Percentiles rank a stretch among this genome's conserved stretches.
These are phyloP conservation scores for Armadillidium nasatum DNA, from an alignment of 1,140 invertebrate species.

Conservation along the genomic window DNA sequence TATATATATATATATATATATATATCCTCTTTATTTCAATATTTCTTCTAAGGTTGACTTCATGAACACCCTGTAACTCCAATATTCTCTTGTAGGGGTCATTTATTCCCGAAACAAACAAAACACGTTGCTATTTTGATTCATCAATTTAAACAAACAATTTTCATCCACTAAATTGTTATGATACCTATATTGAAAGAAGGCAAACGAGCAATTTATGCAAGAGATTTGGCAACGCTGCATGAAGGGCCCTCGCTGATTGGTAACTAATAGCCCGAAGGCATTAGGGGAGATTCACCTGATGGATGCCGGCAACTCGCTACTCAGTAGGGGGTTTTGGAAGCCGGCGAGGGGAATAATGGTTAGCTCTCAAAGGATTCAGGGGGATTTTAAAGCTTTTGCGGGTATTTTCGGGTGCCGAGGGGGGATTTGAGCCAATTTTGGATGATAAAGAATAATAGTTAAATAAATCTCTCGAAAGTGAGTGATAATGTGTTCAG, in stretches of 20 bases:
- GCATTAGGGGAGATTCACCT: neutral
- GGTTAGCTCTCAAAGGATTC: neutral
- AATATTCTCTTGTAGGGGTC: neutral
- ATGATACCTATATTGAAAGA: conserved; percentile 6
- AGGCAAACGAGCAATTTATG: conserved; percentile 9
- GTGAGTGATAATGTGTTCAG: conserved; percentile 2
- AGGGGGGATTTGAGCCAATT: neutral
- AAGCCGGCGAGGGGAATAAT: conserved; percentile 6
- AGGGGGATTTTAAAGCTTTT: neutral
- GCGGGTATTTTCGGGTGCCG: neutral
- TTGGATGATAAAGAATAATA: conserved; percentile 8
- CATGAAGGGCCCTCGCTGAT: neutral
- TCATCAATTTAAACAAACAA: conserved; percentile 3
- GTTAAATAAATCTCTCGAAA: neutral
- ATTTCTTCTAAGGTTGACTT: neutral
- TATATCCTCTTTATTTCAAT: neutral
- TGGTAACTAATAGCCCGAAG: conserved; percentile 8
- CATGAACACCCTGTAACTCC: neutral
- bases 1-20: no score
- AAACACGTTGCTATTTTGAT: neutral
- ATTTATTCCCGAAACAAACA: neutral
- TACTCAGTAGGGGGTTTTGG: neutral
- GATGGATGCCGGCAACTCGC: conserved; percentile 3
- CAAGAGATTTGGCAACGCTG: neutral
- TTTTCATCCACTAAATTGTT: conserved; percentile 11